A percentile compares a stretch with the other conserved stretches of the same genome.
Evolutionary conservation across 2,888 invertebrate species (phyloP).

Genomic region (Mystacides longicornis): DNA sequence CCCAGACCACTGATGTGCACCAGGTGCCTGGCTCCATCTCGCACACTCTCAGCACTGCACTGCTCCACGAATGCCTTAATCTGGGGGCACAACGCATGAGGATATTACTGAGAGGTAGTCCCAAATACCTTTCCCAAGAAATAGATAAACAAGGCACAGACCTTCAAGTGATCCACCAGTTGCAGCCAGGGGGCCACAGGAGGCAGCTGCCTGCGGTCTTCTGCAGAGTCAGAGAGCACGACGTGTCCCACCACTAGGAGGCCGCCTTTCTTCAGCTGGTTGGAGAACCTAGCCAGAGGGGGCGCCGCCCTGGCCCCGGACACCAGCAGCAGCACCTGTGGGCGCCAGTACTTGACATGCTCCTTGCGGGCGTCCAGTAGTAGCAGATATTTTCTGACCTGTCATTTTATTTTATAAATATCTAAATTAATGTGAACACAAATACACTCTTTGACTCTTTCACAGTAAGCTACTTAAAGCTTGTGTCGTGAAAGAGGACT

Average conservation of each 20-base stretch:
- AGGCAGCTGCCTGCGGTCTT: constrained; percentile 40
- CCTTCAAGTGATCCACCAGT: constrained; percentile 90
- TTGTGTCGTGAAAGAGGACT: too few species aligned
- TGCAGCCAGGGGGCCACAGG: constrained; percentile 87
- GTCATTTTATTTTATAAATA: constrained; percentile 24
- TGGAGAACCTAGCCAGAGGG: constrained; percentile 93
- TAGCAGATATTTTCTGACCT: constrained; percentile 91
- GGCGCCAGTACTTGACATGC: constrained; percentile 99
- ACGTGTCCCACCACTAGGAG: constrained; percentile 46
- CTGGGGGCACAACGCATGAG: constrained; percentile 31
- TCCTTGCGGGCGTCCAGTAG: constrained; percentile 93
- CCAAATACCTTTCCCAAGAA: too few species aligned
- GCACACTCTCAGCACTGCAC: constrained; percentile 75
- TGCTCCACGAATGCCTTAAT: constrained; percentile 94
- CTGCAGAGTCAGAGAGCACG: constrained; percentile 35
- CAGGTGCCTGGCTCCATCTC: constrained; percentile 88
- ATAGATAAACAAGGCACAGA: too few species aligned
- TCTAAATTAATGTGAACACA: constrained; percentile 10
- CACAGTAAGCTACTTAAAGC: too few species aligned
- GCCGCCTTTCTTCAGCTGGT: constrained; percentile 88
- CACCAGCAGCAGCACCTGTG: constrained; percentile 90
- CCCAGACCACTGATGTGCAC: constrained; percentile 90
- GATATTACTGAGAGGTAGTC: too few species aligned
- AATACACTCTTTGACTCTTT: too few species aligned
- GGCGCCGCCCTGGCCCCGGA: constrained; percentile 85